A percentile compares a stretch with the other conserved stretches of the same genome.
Conservation (phyloP, 2,113 vertebrate species). For the Pungitius pungitius region DNA sequence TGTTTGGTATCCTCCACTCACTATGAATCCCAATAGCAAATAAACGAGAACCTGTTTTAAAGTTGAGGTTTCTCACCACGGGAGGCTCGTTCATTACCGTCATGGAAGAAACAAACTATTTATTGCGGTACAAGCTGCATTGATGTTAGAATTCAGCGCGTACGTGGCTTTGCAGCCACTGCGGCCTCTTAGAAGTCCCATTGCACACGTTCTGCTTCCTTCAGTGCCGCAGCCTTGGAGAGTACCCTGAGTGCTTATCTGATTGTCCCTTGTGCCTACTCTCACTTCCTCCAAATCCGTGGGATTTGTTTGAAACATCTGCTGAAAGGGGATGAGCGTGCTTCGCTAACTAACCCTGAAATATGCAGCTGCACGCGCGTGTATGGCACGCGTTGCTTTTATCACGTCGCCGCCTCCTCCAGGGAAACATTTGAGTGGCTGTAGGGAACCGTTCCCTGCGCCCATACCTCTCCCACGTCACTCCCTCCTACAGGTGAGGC, state of each 20-base stretch:
- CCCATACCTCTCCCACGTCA: neutral
- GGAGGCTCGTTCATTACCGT: conserved; percentile 5
- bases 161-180: neutral
- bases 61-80: conserved; percentile 42
- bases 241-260: conserved; percentile 14
- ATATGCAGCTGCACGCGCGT: conserved; percentile 53
- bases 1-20: conserved; percentile 12
- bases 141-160: neutral
- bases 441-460: neutral
- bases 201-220: neutral
- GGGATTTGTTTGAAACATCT: conserved; percentile 50
- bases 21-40: neutral
- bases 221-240: neutral
- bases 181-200: neutral
- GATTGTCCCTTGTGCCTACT: conserved; percentile 27
- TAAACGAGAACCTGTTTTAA: neutral
- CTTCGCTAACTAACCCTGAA: conserved; percentile 36
- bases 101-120: neutral
- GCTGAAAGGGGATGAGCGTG: conserved; percentile 4
- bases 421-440: conserved; percentile 29
- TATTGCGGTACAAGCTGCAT: conserved; percentile 25
- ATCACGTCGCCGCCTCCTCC: conserved; percentile 26
- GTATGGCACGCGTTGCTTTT: neutral
- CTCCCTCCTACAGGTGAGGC: conserved; percentile 37
- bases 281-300: conserved; percentile 31